These are phyloP conservation scores for Rhinolophus ferrumequinum DNA, from an alignment of 2,113 vertebrate species.

Conservation along the genomic window DNA sequence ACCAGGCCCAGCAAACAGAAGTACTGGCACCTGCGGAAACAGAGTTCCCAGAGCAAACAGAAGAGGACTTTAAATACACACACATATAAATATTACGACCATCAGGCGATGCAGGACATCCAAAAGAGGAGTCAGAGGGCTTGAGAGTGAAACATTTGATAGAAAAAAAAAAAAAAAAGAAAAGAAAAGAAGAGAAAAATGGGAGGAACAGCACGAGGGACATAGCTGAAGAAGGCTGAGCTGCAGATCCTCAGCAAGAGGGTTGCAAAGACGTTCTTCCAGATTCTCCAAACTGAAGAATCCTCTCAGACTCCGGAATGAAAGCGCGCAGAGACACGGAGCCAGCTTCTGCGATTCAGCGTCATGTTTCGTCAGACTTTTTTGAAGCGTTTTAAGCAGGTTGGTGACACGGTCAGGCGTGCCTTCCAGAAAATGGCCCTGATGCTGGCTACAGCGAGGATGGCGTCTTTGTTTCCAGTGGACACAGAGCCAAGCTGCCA, in stretches of 20 bases:
- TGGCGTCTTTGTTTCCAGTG: not conserved
- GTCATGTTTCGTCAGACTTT: too few species aligned
- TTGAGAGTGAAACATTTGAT: not conserved
- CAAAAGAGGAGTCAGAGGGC: not conserved
- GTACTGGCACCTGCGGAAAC: not conserved
- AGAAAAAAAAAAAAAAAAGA: too few species aligned
- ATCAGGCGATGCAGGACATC: not conserved
- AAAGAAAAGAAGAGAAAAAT: not conserved
- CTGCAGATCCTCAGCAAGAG: not conserved
- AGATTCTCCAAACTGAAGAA: not conserved
- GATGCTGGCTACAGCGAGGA: too few species aligned
- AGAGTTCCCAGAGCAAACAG: not conserved
- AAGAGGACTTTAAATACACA: not conserved
- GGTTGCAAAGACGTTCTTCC: too few species aligned
- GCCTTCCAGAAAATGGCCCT: not conserved
- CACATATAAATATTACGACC: rapidly evolving
- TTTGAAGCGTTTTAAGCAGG: not conserved
- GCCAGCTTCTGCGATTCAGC: not conserved
- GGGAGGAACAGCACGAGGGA: too few species aligned
- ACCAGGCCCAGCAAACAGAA: not conserved
- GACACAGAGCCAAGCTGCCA: not conserved
- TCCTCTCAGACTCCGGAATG: not conserved
- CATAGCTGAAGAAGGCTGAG: rapidly evolving
- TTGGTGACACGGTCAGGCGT: rapidly evolving
- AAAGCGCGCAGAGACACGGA: not conserved